Percentiles rank a stretch among this genome's conserved stretches.
Evolutionary conservation across 1,140 invertebrate species (phyloP).

Genomic region (Apis laboriosa): DNA sequence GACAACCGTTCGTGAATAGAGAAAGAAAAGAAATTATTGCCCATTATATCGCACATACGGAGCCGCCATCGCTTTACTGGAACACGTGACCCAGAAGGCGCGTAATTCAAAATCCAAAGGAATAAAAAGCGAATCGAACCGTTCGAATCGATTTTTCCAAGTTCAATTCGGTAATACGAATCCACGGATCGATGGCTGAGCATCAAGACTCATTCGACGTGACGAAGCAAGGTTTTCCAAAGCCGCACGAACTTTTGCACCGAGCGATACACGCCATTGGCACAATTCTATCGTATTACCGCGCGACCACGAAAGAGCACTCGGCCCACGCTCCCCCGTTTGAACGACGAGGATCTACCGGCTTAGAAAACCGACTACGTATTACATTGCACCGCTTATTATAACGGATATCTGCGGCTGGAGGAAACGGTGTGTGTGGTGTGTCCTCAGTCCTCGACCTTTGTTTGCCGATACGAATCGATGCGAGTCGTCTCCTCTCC

Average conservation of each 20-base stretch:
- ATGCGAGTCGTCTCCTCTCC: background rate
- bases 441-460: background rate
- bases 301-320: conserved; percentile 50
- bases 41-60: too few relatives aligned
- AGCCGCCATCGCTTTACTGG: background rate
- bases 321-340: conserved; percentile 7
- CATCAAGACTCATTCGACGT: conserved; percentile 33
- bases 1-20: too few relatives aligned
- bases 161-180: conserved; percentile 40
- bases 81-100: background rate
- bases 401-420: conserved; percentile 59
- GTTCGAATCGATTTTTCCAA: background rate
- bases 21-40: background rate
- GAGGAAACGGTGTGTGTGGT: background rate
- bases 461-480: conserved; percentile 10
- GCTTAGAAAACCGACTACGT: conserved; percentile 41
- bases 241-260: conserved; percentile 54
- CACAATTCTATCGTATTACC: conserved; percentile 65
- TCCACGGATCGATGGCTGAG: conserved; percentile 31
- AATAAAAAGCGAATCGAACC: background rate
- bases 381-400: conserved; percentile 60
- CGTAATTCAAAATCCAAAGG: background rate
- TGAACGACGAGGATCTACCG: conserved; percentile 16
- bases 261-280: conserved; percentile 34
- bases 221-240: conserved; percentile 47